Evolutionary conservation across 2,888 invertebrate genomes (phyloP), one percentile per base, ranked within the genome.

Genomic region (Aporophyla lueneburgensis): DNA sequence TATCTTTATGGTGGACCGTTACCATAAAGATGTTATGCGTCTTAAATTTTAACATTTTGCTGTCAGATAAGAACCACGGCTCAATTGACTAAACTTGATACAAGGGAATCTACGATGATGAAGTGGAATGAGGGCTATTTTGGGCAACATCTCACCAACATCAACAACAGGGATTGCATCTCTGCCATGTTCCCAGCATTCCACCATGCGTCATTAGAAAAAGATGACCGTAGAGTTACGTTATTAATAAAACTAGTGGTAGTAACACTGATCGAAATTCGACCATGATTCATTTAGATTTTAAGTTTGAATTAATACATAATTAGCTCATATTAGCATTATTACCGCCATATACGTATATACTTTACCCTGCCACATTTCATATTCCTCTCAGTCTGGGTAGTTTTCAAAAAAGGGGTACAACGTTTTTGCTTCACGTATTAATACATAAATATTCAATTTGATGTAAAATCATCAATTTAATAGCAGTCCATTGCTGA

Each of bases 21-120:
- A 56, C 73, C 73, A 56, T 66, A 61, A 80, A 80, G 27, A 51
- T 66, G 40, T 62, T 62, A 59, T 58, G 43, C 51, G 43, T 46
- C 19, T 66, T 54, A 61, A 51, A 70, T 61, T 66, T 53, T 53
- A 65, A 49, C 51, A 61, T 54, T 33, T 16, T n/a, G 16, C 12
- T 14, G 24, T 19, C 24, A 58, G 51, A 56, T 70, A 56, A 56
- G 49, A 21, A 49, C 24, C 40, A n/a, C 14, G 58, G 27, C 27
- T 53, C 61, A 46, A 73, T 53, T 19, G 9, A 21, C 21, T n/a
- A 46, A 59, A 49, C n/a, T 70, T 33, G 6, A 1, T 24, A 19
- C 40, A 12, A 61, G 0, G 1, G n/a, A 46, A 24, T 51, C 43
- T 61, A 46, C 7, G 10, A 14, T 73, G 27, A 27, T n/a, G 51